Conservation (phyloP, 2,113 vertebrate genomes). For the Bettongia penicillata region DNA sequence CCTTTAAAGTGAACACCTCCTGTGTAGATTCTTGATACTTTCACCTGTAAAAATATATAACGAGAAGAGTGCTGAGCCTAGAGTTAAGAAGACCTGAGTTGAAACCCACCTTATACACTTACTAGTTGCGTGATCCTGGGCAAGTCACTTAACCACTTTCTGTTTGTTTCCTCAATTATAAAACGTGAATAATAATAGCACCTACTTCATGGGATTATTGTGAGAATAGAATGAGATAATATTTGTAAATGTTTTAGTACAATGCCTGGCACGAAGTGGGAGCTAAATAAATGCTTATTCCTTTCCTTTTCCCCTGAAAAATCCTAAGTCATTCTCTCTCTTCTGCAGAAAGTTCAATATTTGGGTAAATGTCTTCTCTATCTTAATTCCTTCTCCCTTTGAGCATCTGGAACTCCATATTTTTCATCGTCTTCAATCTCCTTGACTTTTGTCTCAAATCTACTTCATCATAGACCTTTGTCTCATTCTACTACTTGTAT, state of each 20-base stretch:
- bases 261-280: background rate
- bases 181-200: background rate
- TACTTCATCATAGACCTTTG: background rate
- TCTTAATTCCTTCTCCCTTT: background rate
- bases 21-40: background rate
- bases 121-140: background rate
- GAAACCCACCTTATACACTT: background rate
- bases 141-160: background rate
- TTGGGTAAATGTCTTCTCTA: no score
- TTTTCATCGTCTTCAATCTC: background rate
- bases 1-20: no score
- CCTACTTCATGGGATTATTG: background rate
- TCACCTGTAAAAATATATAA: background rate
- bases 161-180: background rate
- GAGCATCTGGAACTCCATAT: background rate
- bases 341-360: background rate
- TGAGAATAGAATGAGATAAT: background rate
- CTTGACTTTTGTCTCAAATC: background rate
- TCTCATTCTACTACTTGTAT: background rate
- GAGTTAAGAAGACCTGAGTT: no score
- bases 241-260: background rate
- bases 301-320: background rate
- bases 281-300: background rate
- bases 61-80: no score
- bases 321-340: background rate